A percentile compares a stretch with the other conserved stretches of the same genome.
These are phyloP conservation scores for Miichthys miiuy DNA, from an alignment of 2,797 vertebrate genomes.

Conservation along the genomic window DNA sequence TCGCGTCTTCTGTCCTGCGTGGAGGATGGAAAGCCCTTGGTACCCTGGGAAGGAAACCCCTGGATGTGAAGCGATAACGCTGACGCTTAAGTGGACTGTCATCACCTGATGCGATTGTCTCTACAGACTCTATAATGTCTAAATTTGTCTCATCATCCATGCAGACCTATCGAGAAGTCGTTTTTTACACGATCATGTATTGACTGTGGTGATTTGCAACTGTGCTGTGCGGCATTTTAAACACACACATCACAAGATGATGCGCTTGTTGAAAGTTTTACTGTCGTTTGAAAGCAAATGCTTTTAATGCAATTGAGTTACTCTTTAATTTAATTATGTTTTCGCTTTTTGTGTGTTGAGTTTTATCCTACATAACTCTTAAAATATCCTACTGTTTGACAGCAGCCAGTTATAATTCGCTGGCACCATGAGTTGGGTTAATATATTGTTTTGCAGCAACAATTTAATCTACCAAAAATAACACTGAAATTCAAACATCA, in stretches of 20 bases:
- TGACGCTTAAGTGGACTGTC: constrained; percentile 73
- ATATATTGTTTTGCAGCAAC: neutral
- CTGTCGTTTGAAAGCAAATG: neutral
- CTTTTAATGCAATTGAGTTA: neutral
- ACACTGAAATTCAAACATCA: constrained; percentile 2
- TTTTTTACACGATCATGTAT: neutral
- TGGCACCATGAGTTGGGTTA: neutral
- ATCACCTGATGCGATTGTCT: constrained; percentile 70
- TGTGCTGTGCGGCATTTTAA: neutral
- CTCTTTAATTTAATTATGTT: neutral
- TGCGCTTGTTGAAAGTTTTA: neutral
- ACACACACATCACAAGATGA: neutral
- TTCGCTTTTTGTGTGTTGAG: neutral
- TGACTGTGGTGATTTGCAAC: neutral
- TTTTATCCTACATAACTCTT: neutral
- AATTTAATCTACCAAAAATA: constrained; percentile 5
- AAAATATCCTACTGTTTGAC: neutral
- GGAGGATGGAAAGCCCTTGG: constrained; percentile 82
- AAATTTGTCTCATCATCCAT: constrained; percentile 46
- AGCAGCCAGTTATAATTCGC: neutral
- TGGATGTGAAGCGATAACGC: constrained; percentile 77
- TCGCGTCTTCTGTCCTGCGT: constrained; percentile 61
- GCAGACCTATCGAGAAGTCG: neutral
- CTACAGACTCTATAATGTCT: constrained; percentile 24
- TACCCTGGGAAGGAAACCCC: constrained; percentile 86